Evolutionary conservation across 1,140 invertebrate species (phyloP).

Genomic region (Heliconius himera): DNA sequence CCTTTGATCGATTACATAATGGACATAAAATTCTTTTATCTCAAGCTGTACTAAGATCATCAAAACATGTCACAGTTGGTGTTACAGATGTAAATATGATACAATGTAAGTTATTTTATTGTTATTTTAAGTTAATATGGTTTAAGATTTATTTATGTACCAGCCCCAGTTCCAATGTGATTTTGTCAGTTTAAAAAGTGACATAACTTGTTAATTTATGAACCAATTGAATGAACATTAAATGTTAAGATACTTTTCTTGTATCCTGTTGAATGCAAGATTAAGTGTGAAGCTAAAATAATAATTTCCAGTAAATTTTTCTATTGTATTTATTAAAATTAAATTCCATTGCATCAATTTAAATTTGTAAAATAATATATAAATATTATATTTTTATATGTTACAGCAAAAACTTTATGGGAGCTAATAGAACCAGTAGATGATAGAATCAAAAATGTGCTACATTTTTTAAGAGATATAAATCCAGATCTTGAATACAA

Average conservation of each 20-base stretch:
- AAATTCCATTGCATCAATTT: no score
- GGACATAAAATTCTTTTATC: conserved; percentile 97
- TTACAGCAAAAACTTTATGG: conserved; percentile 91
- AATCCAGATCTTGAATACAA: conserved; percentile 89
- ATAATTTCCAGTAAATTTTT: no score
- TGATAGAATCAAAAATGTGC: conserved; percentile 87
- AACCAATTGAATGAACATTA: no score
- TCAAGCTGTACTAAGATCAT: conserved; percentile 89
- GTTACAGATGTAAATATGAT: conserved; percentile 95
- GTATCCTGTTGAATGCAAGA: no score
- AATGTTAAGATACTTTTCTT: no score
- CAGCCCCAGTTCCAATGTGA: no score
- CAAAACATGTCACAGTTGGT: conserved; percentile 92
- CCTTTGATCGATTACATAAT: conserved; percentile 96
- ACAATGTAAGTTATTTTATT: conserved; percentile 84
- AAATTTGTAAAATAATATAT: no score
- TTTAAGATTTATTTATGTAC: neutral
- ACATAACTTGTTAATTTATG: no score
- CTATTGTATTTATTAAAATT: no score
- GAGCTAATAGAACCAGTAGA: conserved; percentile 94
- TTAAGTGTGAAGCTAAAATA: no score
- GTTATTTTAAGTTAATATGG: neutral
- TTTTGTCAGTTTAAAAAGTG: no score
- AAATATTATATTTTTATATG: neutral
- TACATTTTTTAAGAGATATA: conserved; percentile 92